Evolutionary conservation across 64 coral and sea anemone genomes (phyloP), one percentile per base, ranked within the genome.

Genomic region (Montipora sp.): DNA sequence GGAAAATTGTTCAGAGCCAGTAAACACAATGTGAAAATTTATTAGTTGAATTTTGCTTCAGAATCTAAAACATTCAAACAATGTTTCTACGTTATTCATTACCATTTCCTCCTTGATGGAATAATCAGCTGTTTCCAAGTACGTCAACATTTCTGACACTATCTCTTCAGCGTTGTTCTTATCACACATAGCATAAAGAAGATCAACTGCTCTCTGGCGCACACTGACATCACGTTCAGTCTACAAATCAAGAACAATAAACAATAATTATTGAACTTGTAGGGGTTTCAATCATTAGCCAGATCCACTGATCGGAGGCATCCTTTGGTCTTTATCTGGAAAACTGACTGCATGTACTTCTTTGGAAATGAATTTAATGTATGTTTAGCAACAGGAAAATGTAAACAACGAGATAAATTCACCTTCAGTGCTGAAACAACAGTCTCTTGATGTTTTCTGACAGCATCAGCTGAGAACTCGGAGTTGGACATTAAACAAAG

Each of bases 71-170:
- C 7, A 57, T 15, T 12, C 1, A 81, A n/a, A 80, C 6, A 23
- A 48, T 7, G 20, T 9, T 7, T 59, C 3, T 14, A 82, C 14
- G 5, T 10, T 10, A 12, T 22, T 1, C 51, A 60, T 67, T 82
- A 99, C 97, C 97, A 99, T 99, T 89, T 99, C 97, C 45, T 99
- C 97, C 63, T 95, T 93, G 63, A 99, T 99, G 45, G 97, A 93
- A 73, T 99, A 99, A 89, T 99, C 97, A 68, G 97, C 97, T 73
- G 92, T 93, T 80, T 99, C 97, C 43, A 99, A 79, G 20, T 99
- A 99, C 0, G 71, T 79, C 8, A 99, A 66, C 97, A 99, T 99
- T 80, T 99, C 97, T 7, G 94, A 84, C 23, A 99, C 97, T 51
- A 99, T 99, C 67, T 99, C 97, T 69, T 96, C 94, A 5, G 97